A percentile compares a stretch with the other conserved stretches of the same genome.
Evolutionary conservation across 2,888 invertebrate species (phyloP).

Genomic region (Pollenia labialis): DNA sequence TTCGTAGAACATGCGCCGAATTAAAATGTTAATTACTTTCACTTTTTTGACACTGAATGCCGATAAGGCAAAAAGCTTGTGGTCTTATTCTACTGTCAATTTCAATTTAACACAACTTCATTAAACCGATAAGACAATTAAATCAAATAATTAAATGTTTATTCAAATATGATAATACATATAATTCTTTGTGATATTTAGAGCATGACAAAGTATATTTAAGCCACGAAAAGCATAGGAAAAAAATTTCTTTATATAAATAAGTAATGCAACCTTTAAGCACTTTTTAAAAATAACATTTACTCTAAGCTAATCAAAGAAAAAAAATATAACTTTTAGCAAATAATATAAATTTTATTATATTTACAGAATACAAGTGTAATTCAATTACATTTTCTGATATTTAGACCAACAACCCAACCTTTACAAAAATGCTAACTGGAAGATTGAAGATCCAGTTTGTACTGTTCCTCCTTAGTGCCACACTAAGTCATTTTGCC

Average conservation of each 20-base stretch:
- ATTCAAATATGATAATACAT: background rate
- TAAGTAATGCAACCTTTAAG: background rate
- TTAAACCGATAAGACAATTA: background rate
- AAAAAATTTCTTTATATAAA: background rate
- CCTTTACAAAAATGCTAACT: conserved; percentile 29
- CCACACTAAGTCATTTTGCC: background rate
- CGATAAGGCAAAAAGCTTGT: no score
- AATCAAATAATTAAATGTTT: conserved; percentile 26
- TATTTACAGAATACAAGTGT: conserved; percentile 59
- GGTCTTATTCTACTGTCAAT: no score
- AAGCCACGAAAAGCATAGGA: background rate
- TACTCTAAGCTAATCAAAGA: conserved; percentile 13
- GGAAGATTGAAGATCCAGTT: conserved; percentile 18
- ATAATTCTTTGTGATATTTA: background rate
- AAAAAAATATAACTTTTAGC: background rate
- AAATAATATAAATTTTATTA: conserved; percentile 17
- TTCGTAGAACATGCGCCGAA: no score
- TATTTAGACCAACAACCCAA: conserved; percentile 20
- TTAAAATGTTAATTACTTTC: no score
- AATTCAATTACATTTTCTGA: conserved; percentile 34
- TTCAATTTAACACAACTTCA: background rate
- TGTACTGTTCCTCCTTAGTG: conserved; percentile 39
- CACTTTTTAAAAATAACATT: background rate
- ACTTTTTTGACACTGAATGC: no score
- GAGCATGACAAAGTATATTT: conserved; percentile 40